These are phyloP conservation scores for Tiaroga cobitis DNA, from an alignment of 2,797 vertebrate species.

Conservation along the genomic window DNA sequence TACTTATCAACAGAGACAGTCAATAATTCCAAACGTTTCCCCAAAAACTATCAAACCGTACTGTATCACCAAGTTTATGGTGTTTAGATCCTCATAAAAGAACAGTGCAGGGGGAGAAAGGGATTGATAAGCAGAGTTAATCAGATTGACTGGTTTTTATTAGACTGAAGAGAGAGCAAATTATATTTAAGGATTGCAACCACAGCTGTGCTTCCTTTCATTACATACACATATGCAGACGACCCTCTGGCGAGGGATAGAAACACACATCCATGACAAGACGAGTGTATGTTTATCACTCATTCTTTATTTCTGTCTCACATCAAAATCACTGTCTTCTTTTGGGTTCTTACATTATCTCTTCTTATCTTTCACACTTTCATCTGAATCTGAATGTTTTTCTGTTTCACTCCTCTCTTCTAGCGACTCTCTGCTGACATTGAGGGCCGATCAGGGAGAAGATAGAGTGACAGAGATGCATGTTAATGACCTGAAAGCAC, in stretches of 20 bases:
- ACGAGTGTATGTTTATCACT: constrained; percentile 43
- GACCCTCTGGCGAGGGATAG: constrained; percentile 15
- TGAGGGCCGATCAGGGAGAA: constrained; percentile 48
- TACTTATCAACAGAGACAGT: not conserved
- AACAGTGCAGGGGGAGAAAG: not conserved
- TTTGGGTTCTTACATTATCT: constrained; percentile 52
- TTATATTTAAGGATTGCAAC: constrained; percentile 50
- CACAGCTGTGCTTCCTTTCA: constrained; percentile 36
- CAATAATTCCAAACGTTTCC: not conserved
- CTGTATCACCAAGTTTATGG: not conserved
- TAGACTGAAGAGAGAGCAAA: constrained; percentile 45
- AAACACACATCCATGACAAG: constrained; percentile 11
- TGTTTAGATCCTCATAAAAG: constrained; percentile 23
- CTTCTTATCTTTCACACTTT: constrained; percentile 50
- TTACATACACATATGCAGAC: constrained; percentile 9
- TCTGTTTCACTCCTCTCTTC: constrained; percentile 48
- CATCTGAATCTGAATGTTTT: constrained; percentile 55
- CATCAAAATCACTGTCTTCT: constrained; percentile 50
- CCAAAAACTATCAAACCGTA: not conserved
- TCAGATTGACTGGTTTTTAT: constrained; percentile 51
- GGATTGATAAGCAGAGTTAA: constrained; percentile 50
- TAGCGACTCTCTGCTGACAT: constrained; percentile 30
- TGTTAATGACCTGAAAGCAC: constrained; percentile 56
- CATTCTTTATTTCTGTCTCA: constrained; percentile 54
- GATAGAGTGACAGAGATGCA: constrained; percentile 56